Evolutionary conservation across 2,113 vertebrate genomes (phyloP).

Genomic region (Struthio camelus): DNA sequence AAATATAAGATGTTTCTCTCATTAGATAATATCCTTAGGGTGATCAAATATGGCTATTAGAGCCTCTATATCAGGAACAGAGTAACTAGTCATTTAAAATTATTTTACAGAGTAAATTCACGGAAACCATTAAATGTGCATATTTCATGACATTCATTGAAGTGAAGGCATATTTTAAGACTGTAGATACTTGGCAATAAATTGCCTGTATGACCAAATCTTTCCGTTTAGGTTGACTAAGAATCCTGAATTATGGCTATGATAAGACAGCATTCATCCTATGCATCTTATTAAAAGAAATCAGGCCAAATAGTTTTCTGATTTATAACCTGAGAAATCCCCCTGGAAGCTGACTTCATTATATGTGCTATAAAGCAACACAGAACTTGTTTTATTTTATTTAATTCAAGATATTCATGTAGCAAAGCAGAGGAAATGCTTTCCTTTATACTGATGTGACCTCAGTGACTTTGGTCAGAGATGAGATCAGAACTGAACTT

Average conservation of each 20-base stretch:
- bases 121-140: neutral
- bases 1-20: neutral
- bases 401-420: neutral
- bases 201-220: neutral
- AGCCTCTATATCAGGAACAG: neutral
- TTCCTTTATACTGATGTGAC: neutral
- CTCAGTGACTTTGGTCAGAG: neutral
- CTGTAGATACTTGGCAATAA: neutral
- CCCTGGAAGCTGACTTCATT: neutral
- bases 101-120: neutral
- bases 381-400: neutral
- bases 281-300: neutral
- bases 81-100: neutral
- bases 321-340: neutral
- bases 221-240: neutral
- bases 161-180: neutral
- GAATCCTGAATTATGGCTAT: neutral
- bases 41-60: neutral
- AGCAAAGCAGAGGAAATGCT: neutral
- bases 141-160: neutral
- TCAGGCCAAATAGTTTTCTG: neutral
- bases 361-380: neutral
- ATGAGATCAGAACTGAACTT: constrained; percentile 3
- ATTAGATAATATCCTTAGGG: neutral
- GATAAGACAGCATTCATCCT: neutral